A percentile compares a stretch with the other conserved stretches of the same genome.
phyloP scores from a whole-genome alignment of 1,140 invertebrate genomes.

The honey bee (Apis mellifera) region DNA sequence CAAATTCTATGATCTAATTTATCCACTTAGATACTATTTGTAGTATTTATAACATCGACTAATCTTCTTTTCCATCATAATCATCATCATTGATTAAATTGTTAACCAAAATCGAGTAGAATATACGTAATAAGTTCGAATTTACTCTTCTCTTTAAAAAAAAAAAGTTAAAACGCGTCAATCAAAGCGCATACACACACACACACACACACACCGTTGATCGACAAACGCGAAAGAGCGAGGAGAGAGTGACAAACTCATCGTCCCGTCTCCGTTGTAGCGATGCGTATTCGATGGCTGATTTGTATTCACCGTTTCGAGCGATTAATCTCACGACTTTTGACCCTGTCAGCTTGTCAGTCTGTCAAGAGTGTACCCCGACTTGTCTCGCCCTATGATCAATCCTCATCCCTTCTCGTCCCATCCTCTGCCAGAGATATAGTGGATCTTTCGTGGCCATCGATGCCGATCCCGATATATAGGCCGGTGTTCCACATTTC shows the following conservation, averaged over 20 bases:
- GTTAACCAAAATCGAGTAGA: too few relatives aligned
- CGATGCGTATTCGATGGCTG: conserved; percentile 35
- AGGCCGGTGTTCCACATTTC: conserved; percentile 7
- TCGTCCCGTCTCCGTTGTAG: conserved; percentile 3
- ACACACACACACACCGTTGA: too few relatives aligned
- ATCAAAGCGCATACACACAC: not conserved
- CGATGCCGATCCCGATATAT: conserved; percentile 12
- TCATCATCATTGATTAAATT: too few relatives aligned
- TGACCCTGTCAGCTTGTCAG: conserved; percentile 53
- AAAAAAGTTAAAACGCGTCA: too few relatives aligned
- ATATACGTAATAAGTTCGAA: not conserved
- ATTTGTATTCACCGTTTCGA: conserved; percentile 54
- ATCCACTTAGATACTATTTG: too few relatives aligned
- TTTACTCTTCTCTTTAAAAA: not conserved
- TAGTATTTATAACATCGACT: too few relatives aligned
- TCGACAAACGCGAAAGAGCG: not conserved
- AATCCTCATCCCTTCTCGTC: conserved; percentile 43
- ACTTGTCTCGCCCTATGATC: conserved; percentile 39
- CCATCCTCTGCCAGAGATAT: conserved; percentile 39
- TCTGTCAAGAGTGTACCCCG: conserved; percentile 19
- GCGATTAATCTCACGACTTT: conserved; percentile 58
- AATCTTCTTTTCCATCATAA: too few relatives aligned
- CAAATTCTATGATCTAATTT: too few relatives aligned
- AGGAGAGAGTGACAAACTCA: conserved; percentile 27
- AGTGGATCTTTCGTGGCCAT: conserved; percentile 28